Percentiles rank a stretch among this genome's conserved stretches.
These are phyloP conservation scores for Drosophila tripunctata DNA, from an alignment of 2,888 invertebrate species.

Conservation along the genomic window DNA sequence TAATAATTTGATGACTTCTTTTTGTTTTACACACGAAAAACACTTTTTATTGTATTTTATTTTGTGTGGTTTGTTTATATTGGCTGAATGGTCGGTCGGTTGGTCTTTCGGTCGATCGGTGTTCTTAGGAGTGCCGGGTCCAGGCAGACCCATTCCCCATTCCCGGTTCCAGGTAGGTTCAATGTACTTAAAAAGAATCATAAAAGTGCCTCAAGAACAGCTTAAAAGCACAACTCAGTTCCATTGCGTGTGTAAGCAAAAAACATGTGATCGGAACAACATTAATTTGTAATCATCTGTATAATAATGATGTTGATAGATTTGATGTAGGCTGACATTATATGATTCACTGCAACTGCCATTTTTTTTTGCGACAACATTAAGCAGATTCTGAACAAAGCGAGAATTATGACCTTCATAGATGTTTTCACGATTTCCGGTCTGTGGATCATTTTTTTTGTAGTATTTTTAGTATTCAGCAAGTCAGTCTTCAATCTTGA, in stretches of 20 bases:
- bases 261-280: background rate
- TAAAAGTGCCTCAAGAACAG: constrained; percentile 8
- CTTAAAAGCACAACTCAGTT: background rate
- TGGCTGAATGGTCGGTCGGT: constrained; percentile 22
- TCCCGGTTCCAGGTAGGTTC: constrained; percentile 51
- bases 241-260: constrained; percentile 30
- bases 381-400: constrained; percentile 36
- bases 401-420: constrained; percentile 45
- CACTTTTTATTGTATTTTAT: constrained; percentile 11
- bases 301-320: constrained; percentile 37
- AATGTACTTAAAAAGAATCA: constrained; percentile 56
- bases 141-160: background rate
- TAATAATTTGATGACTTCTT: constrained; percentile 36
- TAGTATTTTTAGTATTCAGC: constrained; percentile 28
- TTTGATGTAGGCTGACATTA: constrained; percentile 62
- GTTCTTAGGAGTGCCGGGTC: constrained; percentile 57
- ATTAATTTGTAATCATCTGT: constrained; percentile 5
- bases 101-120: too few species aligned
- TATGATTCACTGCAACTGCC: constrained; percentile 65
- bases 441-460: constrained; percentile 18
- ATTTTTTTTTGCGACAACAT: constrained; percentile 26
- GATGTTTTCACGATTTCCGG: constrained; percentile 51
- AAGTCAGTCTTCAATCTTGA: constrained; percentile 23
- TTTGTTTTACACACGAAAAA: constrained; percentile 6
- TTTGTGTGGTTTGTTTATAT: constrained; percentile 11